Evolutionary conservation across 2,888 invertebrate genomes (phyloP).

Genomic region (Tyria jacobaeae): DNA sequence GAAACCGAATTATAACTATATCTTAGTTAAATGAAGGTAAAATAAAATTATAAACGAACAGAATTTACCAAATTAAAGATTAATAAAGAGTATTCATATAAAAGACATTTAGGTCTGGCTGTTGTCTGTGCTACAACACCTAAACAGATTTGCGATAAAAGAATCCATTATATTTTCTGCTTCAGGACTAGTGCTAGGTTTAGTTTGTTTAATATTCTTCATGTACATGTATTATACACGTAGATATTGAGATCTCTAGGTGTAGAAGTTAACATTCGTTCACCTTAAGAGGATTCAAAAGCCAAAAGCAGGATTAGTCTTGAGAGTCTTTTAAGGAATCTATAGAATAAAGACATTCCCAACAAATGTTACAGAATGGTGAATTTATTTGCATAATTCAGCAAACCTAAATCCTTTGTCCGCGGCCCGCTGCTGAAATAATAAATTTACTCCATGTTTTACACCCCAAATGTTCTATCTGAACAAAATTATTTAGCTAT

Average conservation of each 20-base stretch:
- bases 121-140: too few relatives aligned
- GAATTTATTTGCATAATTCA: constrained; percentile 86
- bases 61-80: too few relatives aligned
- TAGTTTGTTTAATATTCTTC: constrained; percentile 24
- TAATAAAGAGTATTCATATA: too few relatives aligned
- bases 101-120: too few relatives aligned
- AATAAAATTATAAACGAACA: too few relatives aligned
- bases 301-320: constrained; percentile 77
- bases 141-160: too few relatives aligned
- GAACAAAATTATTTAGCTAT: constrained; percentile 81
- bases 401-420: constrained; percentile 85
- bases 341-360: constrained; percentile 83
- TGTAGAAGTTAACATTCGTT: constrained; percentile 63
- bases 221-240: constrained; percentile 49
- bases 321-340: constrained; percentile 80
- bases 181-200: too few relatives aligned
- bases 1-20: too few relatives aligned
- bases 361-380: constrained; percentile 86
- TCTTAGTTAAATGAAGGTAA: too few relatives aligned
- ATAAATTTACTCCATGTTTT: constrained; percentile 84
- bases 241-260: constrained; percentile 59
- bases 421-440: constrained; percentile 79
- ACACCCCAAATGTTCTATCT: constrained; percentile 77
- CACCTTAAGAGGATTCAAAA: constrained; percentile 71
- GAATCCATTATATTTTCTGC: too few relatives aligned